Evolutionary conservation across 2,113 vertebrate genomes (phyloP), one percentile per base, ranked within the genome.

Genomic region (Seriola rivoliana): DNA sequence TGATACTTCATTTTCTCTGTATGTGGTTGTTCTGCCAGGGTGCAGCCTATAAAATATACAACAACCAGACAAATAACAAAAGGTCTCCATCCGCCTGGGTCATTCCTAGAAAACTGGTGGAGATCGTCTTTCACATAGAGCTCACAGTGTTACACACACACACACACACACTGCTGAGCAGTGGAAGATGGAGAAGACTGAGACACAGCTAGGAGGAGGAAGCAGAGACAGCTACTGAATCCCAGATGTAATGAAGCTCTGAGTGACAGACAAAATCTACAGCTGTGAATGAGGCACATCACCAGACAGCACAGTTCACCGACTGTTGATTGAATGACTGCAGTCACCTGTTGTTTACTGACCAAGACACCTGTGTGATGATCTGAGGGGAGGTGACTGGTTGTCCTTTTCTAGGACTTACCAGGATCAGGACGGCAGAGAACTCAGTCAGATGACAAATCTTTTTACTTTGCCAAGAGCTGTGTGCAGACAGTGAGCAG

Each of bases 281-380:
- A 71, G 54, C 32, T 25, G 8, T 68, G 82, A 60, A 72, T 50
- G 57, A 85, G 17, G 25, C 46, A 11, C 67, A 71, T 62, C 70
- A 78, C 3, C 74, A 72, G 14, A 57, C n/a, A 64, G n/a, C 67
- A 81, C 72, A 65, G 62, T 40, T n/a, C n/a, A 42, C 17, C 21
- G 23, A 10, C 46, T 66, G 57, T 50, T 50, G 14, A 72, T 34
- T 21, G 63, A 12, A 59, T 17, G 54, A 55, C 52, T 34, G 46
- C 4, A 48, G 58, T 66, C 80, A 71, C 60, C 64, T 66, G 73
- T 44, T 69, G 73, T 25, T 59, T 19, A 42, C 21, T 23, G 44
- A 63, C 58, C n/a, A 44, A 42, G 36, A 67, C 25, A 17, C 19
- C 16, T 68, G 63, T 44, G 13, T 25, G 21, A 3, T 32, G 40